Conservation (phyloP, 2,888 invertebrate genomes). For the Sphecodes monilicornis region DNA sequence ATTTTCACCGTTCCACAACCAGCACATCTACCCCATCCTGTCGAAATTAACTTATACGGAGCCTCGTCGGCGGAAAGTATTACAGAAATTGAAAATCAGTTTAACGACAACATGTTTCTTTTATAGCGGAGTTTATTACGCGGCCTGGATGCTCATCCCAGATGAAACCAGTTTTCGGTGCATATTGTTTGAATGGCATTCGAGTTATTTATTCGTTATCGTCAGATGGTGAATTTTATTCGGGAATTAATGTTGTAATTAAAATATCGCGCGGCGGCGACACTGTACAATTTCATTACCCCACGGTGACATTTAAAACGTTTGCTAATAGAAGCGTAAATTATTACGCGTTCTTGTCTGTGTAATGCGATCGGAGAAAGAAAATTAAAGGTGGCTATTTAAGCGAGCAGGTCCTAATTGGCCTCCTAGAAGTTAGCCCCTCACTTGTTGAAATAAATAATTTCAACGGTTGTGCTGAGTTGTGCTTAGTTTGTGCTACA, state of each 20-base stretch:
- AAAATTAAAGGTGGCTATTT: not conserved
- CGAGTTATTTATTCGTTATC: not conserved
- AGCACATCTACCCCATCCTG: not conserved
- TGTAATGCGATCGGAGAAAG: not conserved
- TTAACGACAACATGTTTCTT: slow-evolving; percentile 45
- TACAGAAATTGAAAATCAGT: slow-evolving; percentile 62
- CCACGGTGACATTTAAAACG: not conserved
- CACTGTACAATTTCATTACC: not conserved
- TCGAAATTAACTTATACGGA: slow-evolving; percentile 58
- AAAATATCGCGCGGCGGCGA: not conserved
- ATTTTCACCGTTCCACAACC: slow-evolving; percentile 31
- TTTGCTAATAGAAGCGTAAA: not conserved
- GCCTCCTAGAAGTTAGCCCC: too few relatives aligned
- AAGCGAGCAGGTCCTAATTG: not conserved
- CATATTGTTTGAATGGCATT: not conserved
- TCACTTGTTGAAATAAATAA: too few relatives aligned
- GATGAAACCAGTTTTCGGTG: slow-evolving; percentile 18
- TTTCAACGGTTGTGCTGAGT: too few relatives aligned
- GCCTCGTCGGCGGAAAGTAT: slow-evolving; percentile 40
- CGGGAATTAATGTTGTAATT: not conserved
- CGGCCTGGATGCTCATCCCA: not conserved
- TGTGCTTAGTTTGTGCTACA: too few relatives aligned
- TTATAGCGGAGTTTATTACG: slow-evolving; percentile 20
- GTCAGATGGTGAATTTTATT: slow-evolving; percentile 1
- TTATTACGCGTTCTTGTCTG: not conserved